Conservation (phyloP, 2,113 vertebrate species). For the Sander lucioperca region DNA sequence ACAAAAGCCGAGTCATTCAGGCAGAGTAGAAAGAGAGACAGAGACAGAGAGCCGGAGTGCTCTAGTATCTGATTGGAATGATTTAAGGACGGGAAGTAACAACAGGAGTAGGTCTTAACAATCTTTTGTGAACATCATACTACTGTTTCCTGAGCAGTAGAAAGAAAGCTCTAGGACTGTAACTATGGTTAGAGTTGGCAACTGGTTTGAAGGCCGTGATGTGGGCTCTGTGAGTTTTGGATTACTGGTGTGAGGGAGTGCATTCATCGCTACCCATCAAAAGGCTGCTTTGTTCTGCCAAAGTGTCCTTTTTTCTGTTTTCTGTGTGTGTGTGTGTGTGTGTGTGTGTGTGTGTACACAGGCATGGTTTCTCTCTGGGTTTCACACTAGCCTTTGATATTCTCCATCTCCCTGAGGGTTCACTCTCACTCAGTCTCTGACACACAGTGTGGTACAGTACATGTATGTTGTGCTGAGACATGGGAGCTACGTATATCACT, state of each 20-base stretch:
- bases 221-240: slow-evolving; percentile 68
- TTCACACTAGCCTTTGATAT: slow-evolving; percentile 83
- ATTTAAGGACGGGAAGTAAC: slow-evolving; percentile 45
- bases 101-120: slow-evolving; percentile 33
- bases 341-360: slow-evolving; percentile 8
- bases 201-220: slow-evolving; percentile 52
- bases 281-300: slow-evolving; percentile 75
- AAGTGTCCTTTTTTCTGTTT: slow-evolving; percentile 28
- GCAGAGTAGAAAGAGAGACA: slow-evolving; percentile 1
- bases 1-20: slow-evolving; percentile 42
- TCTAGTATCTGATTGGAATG: slow-evolving; percentile 71
- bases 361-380: slow-evolving; percentile 68
- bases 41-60: slow-evolving; percentile 58
- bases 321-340: slow-evolving; percentile 39
- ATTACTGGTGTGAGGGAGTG: slow-evolving; percentile 72
- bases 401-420: slow-evolving; percentile 79
- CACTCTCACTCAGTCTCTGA: slow-evolving; percentile 41
- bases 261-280: slow-evolving; percentile 76
- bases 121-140: slow-evolving; percentile 58
- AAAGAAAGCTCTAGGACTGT: slow-evolving; percentile 34
- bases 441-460: slow-evolving; percentile 31
- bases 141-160: slow-evolving; percentile 34
- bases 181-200: slow-evolving; percentile 66
- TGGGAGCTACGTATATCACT: background rate
- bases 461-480: slow-evolving; percentile 40